These are phyloP conservation scores for Cotesia vestalis DNA, from an alignment of 1,140 invertebrate genomes.

Conservation along the genomic window DNA sequence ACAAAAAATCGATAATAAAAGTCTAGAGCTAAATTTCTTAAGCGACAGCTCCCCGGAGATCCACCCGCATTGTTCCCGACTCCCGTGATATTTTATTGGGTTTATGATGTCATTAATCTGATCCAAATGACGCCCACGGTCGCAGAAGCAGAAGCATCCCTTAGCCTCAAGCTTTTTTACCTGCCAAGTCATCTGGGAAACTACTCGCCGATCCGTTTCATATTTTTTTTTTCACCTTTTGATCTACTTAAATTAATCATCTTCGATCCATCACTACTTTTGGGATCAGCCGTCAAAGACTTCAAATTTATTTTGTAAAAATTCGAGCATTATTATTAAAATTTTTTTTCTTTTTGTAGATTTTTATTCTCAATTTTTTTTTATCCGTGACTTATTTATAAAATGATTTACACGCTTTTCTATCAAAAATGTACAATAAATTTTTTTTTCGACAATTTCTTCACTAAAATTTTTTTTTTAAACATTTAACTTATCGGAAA, in stretches of 20 bases:
- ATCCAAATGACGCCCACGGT: constrained; percentile 21
- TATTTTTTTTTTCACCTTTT: background rate
- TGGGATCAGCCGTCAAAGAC: background rate
- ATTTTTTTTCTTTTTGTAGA: too few relatives aligned
- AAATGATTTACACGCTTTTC: too few relatives aligned
- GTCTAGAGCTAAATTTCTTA: constrained; percentile 6
- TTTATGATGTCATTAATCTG: constrained; percentile 46
- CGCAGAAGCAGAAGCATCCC: background rate
- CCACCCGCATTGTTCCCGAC: constrained; percentile 38
- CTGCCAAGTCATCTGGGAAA: constrained; percentile 38
- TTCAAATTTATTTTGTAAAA: background rate
- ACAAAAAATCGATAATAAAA: constrained; percentile 7
- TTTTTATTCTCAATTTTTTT: too few relatives aligned
- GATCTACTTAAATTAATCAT: too few relatives aligned
- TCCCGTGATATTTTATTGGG: constrained; percentile 45
- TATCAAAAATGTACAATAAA: too few relatives aligned
- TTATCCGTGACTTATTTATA: too few relatives aligned
- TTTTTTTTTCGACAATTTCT: too few relatives aligned
- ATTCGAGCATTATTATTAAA: too few relatives aligned
- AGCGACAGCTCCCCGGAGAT: constrained; percentile 30
- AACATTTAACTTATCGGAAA: too few relatives aligned
- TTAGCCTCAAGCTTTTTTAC: constrained; percentile 1
- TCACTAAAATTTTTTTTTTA: too few relatives aligned
- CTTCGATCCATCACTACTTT: too few relatives aligned
- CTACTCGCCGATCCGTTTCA: background rate